Conservation (phyloP, 2,113 vertebrate species). For the Cynoglossus semilaevis region DNA sequence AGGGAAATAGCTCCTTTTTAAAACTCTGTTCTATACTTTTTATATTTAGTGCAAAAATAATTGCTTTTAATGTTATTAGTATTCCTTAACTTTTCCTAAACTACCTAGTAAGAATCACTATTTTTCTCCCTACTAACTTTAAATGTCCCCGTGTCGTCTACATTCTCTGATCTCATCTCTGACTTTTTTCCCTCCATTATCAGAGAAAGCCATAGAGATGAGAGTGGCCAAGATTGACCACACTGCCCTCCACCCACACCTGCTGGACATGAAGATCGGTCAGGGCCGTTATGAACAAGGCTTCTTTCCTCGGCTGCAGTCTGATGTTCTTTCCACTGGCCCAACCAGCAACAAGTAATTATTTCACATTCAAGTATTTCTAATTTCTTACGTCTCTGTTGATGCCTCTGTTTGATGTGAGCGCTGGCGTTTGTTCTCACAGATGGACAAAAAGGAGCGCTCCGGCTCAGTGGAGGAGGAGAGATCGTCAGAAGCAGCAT, state of each 20-base stretch:
- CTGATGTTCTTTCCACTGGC: constrained; percentile 92
- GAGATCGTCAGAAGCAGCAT: constrained; percentile 95
- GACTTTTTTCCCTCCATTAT: neutral
- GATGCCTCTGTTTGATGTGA: neutral
- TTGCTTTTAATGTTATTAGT: neutral
- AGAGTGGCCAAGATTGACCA: constrained; percentile 95
- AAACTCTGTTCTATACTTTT: neutral
- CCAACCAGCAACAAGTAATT: constrained; percentile 95
- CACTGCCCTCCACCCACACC: constrained; percentile 93
- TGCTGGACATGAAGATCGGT: constrained; percentile 99
- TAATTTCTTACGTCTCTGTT: neutral
- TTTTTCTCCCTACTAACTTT: neutral
- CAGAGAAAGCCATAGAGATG: constrained; percentile 95
- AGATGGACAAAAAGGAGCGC: constrained; percentile 97
- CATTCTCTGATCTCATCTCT: neutral
- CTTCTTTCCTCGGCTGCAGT: constrained; percentile 95
- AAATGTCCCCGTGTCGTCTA: neutral
- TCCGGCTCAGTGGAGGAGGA: constrained; percentile 93
- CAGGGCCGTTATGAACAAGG: constrained; percentile 97
- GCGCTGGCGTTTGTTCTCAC: constrained; percentile 14
- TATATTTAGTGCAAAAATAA: neutral
- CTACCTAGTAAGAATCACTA: neutral
- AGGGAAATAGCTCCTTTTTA: neutral
- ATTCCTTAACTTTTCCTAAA: neutral
- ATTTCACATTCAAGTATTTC: constrained; percentile 14